Base-by-base conservation (phyloP, 2,113 vertebrate species). In the Oryzias curvinotus region DNA sequence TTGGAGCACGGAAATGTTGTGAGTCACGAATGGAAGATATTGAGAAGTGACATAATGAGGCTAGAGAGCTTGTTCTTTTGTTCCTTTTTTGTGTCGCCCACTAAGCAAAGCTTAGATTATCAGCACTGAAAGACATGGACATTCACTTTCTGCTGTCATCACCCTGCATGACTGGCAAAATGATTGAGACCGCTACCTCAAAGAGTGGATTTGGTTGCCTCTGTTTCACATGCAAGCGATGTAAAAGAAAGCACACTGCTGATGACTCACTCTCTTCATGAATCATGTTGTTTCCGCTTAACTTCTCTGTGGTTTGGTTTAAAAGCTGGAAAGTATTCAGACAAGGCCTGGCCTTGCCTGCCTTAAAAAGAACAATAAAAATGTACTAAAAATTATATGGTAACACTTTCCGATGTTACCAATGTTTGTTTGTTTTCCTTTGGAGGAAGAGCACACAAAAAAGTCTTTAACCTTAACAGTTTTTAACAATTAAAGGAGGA, bases 41-140 rank as follows among this genome's bases (percentile, higher is more conserved):
- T 3, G 44, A 68, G 70, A 81, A 78, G 79, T 83, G 77, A 85
- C 85, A 84, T 75, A 85, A 89, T 84, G 85, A 68, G 85, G 85
- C 73, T 83, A 53, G 64, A 44, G 73, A 65, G 77, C 56, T 55
- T 76, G 71, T 78, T 49, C 30, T 53, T 73, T 49, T 68, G 52
- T 82, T 62, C 56, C 36, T 36, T 36, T 36, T 36, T 36, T 51
- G 79, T 47, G 63, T 76, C 62, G 63, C 67, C 54, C 43, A 16
- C 63, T 55, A 55, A 57, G 36, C n/a, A 7, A 46, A 42, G 48
- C 65, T 78, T 57, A 79, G 65, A 70, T 67, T 75, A 41, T 72
- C 7, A 10, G 54, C 14, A 55, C 65, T 3, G 4, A 71, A 59
- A 63, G 26, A 13, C 75, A 59, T 49, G 75, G 30, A 52, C 8